These are phyloP conservation scores for Drosophila eohydei DNA, from an alignment of 2,888 invertebrate species.

Conservation along the genomic window DNA sequence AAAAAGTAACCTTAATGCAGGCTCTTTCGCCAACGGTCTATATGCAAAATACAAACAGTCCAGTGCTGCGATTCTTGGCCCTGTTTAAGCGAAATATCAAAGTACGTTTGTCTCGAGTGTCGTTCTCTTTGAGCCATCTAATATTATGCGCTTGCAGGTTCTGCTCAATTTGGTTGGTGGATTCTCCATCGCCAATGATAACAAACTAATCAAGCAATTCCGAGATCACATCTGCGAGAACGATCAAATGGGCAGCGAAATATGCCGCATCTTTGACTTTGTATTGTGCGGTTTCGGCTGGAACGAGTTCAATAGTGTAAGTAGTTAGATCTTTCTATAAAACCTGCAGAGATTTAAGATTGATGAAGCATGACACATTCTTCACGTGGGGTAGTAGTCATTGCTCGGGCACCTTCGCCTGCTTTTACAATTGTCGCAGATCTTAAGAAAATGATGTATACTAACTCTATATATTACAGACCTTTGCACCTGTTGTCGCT, in stretches of 20 bases:
- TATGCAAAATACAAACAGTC: constrained; percentile 36
- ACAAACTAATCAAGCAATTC: constrained; percentile 42
- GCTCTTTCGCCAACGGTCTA: constrained; percentile 59
- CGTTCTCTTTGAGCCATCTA: background rate
- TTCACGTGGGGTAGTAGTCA: no score
- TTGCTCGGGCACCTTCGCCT: no score
- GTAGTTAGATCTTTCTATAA: background rate
- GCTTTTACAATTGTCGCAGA: no score
- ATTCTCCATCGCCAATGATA: constrained; percentile 29
- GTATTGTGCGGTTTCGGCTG: constrained; percentile 61
- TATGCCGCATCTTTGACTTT: constrained; percentile 54
- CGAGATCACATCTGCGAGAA: constrained; percentile 37
- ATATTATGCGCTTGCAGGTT: constrained; percentile 14
- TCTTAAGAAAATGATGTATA: background rate
- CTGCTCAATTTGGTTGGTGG: constrained; percentile 53
- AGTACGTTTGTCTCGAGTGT: constrained; percentile 26
- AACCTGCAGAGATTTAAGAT: no score
- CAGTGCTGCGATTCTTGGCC: constrained; percentile 42
- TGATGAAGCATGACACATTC: no score
- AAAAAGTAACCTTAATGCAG: constrained; percentile 52
- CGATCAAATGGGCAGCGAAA: background rate
- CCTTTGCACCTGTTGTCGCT: constrained; percentile 87
- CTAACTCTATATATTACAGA: constrained; percentile 74
- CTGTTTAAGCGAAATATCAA: constrained; percentile 26
- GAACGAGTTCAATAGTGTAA: constrained; percentile 45